Evolutionary conservation across 2,888 invertebrate species (phyloP).

Genomic region (Agrypnus murinus): DNA sequence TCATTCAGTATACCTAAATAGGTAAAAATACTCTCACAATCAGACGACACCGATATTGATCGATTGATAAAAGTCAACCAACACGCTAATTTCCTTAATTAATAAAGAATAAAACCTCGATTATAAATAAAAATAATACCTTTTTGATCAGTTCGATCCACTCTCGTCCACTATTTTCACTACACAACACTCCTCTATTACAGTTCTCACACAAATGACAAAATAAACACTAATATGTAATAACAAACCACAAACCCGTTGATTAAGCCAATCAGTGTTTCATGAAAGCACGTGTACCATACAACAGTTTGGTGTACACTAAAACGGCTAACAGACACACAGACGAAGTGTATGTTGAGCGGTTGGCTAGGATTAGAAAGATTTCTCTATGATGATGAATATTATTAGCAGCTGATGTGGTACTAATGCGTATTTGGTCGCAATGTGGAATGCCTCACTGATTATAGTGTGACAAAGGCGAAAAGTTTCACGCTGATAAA

Average conservation of each 20-base stretch:
- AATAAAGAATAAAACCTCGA: background rate
- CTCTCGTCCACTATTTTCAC: background rate
- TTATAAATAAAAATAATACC: too few relatives aligned
- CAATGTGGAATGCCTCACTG: too few relatives aligned
- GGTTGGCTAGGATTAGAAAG: background rate
- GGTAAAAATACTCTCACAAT: background rate
- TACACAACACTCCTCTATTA: slow-evolving; percentile 3
- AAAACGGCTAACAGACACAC: slow-evolving; percentile 20
- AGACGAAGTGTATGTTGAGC: background rate
- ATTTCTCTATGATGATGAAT: too few relatives aligned
- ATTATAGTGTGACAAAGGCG: too few relatives aligned
- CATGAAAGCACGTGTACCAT: slow-evolving; percentile 50
- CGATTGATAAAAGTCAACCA: background rate
- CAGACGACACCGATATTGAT: background rate
- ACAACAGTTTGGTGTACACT: slow-evolving; percentile 54
- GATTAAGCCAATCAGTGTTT: slow-evolving; percentile 28
- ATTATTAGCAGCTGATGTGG: too few relatives aligned
- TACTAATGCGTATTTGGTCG: too few relatives aligned
- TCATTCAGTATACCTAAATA: too few relatives aligned
- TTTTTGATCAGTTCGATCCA: background rate
- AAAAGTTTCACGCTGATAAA: too few relatives aligned
- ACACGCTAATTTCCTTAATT: background rate
- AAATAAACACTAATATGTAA: background rate
- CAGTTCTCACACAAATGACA: slow-evolving; percentile 14
- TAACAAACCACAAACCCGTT: slow-evolving; percentile 4